Percentiles rank a stretch among this genome's conserved stretches.
Evolutionary conservation across 2,888 invertebrate species (phyloP).

Genomic region (Drosophila pseudotakahashii): DNA sequence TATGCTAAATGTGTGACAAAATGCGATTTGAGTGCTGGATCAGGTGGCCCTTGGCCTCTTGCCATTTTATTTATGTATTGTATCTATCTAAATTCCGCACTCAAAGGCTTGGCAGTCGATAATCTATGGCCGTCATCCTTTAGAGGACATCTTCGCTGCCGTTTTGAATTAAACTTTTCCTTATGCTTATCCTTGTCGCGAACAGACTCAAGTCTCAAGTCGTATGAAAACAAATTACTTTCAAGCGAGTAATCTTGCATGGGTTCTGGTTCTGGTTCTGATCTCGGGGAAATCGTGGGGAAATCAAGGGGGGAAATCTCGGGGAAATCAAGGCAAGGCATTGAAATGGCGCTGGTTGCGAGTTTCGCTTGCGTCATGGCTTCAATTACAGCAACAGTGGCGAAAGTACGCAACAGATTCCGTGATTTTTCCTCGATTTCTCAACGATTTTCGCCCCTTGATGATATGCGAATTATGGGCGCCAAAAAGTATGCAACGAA

Average conservation of each 20-base stretch:
- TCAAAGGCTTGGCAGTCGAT: constrained; percentile 16
- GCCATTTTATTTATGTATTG: not conserved
- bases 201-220: constrained; percentile 36
- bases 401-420: constrained; percentile 42
- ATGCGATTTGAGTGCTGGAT: constrained; percentile 52
- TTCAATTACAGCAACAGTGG: constrained; percentile 59
- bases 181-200: constrained; percentile 27
- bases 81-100: not conserved
- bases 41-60: constrained; percentile 14
- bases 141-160: constrained; percentile 8
- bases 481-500: not conserved
- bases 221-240: constrained; percentile 63
- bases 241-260: constrained; percentile 53
- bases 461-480: constrained; percentile 39
- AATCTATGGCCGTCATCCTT: constrained; percentile 17
- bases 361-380: constrained; percentile 66
- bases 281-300: not conserved
- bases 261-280: constrained; percentile 1
- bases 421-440: constrained; percentile 11
- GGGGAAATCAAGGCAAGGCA: constrained; percentile 12
- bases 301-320: constrained; percentile 1
- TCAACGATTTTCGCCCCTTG: not conserved
- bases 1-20: constrained; percentile 68
- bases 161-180: constrained; percentile 2
- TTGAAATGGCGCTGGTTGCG: constrained; percentile 23